Evolutionary conservation across 2,113 vertebrate genomes (phyloP).

Genomic region (Tragelaphus buxtoni): DNA sequence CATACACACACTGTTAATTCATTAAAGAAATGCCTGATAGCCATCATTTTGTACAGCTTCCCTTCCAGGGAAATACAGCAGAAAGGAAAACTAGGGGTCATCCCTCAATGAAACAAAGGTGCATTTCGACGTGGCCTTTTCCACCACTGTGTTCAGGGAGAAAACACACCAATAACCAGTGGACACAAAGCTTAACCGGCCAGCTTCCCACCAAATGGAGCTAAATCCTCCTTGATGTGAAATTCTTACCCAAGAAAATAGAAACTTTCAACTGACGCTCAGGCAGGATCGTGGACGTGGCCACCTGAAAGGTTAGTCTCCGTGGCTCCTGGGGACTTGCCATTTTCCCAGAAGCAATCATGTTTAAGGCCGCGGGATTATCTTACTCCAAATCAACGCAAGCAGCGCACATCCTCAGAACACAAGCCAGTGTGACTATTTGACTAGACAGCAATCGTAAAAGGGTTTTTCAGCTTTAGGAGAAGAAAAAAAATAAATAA

Average conservation of each 20-base stretch:
- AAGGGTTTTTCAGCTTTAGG: background rate
- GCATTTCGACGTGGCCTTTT: too few relatives aligned
- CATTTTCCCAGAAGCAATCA: background rate
- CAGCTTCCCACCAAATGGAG: background rate
- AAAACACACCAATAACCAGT: accelerated
- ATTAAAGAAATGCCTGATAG: background rate
- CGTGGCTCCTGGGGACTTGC: accelerated
- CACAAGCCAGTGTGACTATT: background rate
- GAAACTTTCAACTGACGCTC: accelerated
- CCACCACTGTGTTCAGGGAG: accelerated
- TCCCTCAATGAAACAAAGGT: accelerated
- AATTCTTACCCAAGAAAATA: background rate
- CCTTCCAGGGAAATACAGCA: background rate
- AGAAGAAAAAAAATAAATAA: background rate
- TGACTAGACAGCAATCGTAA: background rate
- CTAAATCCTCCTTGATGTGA: background rate
- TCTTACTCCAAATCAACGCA: background rate
- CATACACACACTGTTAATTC: background rate
- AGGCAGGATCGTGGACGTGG: accelerated
- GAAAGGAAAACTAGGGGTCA: background rate
- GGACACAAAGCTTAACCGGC: accelerated
- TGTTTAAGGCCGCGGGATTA: background rate
- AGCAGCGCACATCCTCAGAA: background rate
- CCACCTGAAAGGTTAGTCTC: background rate
- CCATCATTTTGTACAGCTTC: background rate